Conservation (phyloP, 2,888 invertebrate species). For the Amaurobius ferox region DNA sequence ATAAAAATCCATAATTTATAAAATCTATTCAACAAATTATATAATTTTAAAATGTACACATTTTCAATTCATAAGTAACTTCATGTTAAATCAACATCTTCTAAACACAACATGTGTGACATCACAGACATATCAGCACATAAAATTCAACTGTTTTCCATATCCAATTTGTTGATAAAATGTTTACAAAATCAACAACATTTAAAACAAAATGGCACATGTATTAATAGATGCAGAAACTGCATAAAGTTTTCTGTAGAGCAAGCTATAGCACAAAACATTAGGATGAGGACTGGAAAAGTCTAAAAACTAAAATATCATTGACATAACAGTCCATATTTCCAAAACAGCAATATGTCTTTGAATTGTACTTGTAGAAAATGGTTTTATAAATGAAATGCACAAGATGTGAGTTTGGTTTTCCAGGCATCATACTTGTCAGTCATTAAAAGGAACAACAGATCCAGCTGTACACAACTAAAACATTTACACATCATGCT, state of each 20-base stretch:
- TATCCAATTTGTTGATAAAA: background rate
- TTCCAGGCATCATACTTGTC: conserved; percentile 53
- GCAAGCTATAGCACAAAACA: conserved; percentile 42
- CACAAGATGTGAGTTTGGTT: conserved; percentile 43
- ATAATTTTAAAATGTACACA: background rate
- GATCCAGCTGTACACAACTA: conserved; percentile 70
- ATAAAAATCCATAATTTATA: too few species aligned
- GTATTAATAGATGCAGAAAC: conserved; percentile 24
- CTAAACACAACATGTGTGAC: background rate
- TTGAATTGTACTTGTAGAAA: conserved; percentile 51
- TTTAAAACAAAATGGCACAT: conserved; percentile 58
- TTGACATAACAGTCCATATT: conserved; percentile 24
- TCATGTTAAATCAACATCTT: background rate
- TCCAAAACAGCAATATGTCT: conserved; percentile 22
- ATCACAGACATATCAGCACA: conserved; percentile 17
- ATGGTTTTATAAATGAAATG: conserved; percentile 57
- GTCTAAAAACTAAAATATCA: conserved; percentile 22
- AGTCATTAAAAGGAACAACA: conserved; percentile 65
- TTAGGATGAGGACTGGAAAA: conserved; percentile 43
- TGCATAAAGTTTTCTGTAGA: conserved; percentile 20
- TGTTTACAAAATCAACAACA: conserved; percentile 5
- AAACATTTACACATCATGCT: conserved; percentile 65
- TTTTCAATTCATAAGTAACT: background rate
- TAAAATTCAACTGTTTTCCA: conserved; percentile 6
- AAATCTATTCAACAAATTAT: background rate